Evolutionary conservation across 2,797 vertebrate genomes (phyloP).

Genomic region (Protonibea diacanthus): DNA sequence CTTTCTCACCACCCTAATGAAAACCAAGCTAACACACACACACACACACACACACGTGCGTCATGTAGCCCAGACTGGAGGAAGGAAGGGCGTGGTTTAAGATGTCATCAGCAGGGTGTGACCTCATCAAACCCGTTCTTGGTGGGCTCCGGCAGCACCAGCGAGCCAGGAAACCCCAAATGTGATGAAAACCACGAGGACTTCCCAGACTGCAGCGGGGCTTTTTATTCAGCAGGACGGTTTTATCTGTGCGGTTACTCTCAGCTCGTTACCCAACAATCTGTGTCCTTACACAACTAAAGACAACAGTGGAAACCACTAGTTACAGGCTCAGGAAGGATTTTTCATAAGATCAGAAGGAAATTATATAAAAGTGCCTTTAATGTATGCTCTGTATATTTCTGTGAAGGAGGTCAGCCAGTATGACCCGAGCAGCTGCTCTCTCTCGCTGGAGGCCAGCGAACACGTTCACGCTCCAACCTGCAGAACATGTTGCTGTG

Average conservation of each 20-base stretch:
- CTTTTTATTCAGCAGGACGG: slow-evolving; percentile 6
- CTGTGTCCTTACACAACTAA: slow-evolving; percentile 22
- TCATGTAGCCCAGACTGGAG: neutral
- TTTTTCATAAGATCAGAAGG: slow-evolving; percentile 15
- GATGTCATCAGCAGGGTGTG: slow-evolving; percentile 51
- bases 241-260: slow-evolving; percentile 25
- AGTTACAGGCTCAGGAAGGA: slow-evolving; percentile 20
- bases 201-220: slow-evolving; percentile 2
- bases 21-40: neutral
- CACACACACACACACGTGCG: neutral
- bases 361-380: slow-evolving; percentile 2
- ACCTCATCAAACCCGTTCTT: slow-evolving; percentile 25
- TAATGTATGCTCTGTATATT: slow-evolving; percentile 1
- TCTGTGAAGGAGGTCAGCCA: slow-evolving; percentile 10
- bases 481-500: neutral
- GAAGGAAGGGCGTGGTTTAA: slow-evolving; percentile 31
- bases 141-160: slow-evolving; percentile 29
- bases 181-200: slow-evolving; percentile 39
- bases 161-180: slow-evolving; percentile 52
- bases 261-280: slow-evolving; percentile 2
- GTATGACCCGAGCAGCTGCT: slow-evolving; percentile 1
- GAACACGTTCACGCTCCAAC: neutral
- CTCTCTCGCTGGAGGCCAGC: neutral
- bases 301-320: slow-evolving; percentile 39
- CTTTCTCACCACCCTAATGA: too few species aligned